These are phyloP conservation scores for Pithys albifrons DNA, from an alignment of 2,113 vertebrate species.

Conservation along the genomic window DNA sequence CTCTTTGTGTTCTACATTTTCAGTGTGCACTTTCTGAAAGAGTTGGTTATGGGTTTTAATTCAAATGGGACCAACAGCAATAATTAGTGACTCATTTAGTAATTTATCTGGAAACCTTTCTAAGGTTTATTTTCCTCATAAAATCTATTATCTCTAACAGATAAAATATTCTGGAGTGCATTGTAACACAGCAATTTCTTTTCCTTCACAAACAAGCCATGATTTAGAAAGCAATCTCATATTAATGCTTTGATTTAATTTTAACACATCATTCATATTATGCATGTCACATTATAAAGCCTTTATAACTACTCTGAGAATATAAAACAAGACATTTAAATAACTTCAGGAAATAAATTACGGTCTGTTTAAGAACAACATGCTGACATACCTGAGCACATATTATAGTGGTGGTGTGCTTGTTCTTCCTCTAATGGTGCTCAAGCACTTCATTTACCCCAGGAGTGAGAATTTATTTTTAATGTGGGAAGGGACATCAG, in stretches of 20 bases:
- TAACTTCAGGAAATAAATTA: not conserved
- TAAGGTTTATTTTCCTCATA: not conserved
- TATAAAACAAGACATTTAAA: not conserved
- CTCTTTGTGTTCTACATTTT: not conserved
- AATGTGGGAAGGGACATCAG: not conserved
- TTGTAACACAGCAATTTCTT: not conserved
- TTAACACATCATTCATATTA: not conserved
- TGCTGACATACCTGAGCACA: not conserved
- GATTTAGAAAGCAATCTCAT: not conserved
- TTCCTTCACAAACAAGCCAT: not conserved
- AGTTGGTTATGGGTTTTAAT: not conserved
- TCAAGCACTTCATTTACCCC: not conserved
- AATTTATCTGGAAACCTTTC: not conserved
- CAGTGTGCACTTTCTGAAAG: not conserved
- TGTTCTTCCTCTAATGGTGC: not conserved
- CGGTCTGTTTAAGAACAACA: not conserved
- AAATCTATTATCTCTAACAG: not conserved
- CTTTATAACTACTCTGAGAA: not conserved
- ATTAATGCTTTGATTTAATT: constrained; percentile 21
- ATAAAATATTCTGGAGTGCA: not conserved
- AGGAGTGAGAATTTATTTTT: not conserved
- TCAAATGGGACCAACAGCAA: not conserved
- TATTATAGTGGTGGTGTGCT: not conserved
- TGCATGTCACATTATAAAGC: not conserved
- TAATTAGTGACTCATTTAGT: not conserved